Evolutionary conservation across 2,888 invertebrate genomes (phyloP).

Genomic region (Saturnia pavonia): DNA sequence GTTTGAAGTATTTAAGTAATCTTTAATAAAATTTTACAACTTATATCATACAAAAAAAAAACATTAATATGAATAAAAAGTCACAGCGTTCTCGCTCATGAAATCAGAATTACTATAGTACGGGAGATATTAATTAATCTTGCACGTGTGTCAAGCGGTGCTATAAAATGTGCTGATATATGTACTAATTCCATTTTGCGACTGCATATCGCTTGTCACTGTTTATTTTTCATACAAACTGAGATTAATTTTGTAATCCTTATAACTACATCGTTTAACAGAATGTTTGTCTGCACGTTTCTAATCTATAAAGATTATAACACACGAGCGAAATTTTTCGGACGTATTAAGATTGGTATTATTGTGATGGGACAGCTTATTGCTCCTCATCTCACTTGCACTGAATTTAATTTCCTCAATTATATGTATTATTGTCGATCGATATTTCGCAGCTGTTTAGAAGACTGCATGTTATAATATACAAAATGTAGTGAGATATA

Average conservation of each 20-base stretch:
- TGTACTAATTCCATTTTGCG: not conserved
- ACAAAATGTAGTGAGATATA: no score
- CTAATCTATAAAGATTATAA: not conserved
- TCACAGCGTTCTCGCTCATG: not conserved
- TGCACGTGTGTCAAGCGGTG: constrained; percentile 1
- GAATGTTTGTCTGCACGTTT: not conserved
- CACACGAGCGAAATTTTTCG: not conserved
- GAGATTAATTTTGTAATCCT: constrained; percentile 6
- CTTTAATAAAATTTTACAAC: no score
- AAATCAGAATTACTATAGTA: not conserved
- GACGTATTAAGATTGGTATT: not conserved
- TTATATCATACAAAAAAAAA: not conserved
- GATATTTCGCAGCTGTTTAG: no score
- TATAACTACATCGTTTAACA: not conserved
- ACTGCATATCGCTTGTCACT: constrained; percentile 3
- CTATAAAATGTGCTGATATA: constrained; percentile 13
- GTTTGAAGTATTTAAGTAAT: no score
- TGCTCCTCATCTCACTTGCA: no score
- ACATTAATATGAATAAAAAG: not conserved
- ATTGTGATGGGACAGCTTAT: no score
- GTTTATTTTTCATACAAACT: constrained; percentile 9
- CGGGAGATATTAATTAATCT: constrained; percentile 8
- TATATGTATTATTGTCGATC: no score
- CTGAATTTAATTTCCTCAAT: no score
- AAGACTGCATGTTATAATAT: no score